Conservation (phyloP, 2,797 vertebrate genomes). For the Falco cherrug region DNA sequence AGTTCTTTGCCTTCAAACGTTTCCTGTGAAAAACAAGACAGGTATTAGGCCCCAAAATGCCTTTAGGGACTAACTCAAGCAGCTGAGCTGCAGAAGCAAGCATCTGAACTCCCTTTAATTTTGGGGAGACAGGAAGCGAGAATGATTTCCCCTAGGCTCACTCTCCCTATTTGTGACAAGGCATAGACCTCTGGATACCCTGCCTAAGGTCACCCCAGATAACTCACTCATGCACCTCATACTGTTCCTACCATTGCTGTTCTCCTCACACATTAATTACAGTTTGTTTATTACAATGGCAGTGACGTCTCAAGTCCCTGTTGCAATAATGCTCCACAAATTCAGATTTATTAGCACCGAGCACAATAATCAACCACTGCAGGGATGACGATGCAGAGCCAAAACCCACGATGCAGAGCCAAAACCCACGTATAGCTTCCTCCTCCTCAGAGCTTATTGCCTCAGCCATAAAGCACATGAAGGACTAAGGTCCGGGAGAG, state of each 20-base stretch:
- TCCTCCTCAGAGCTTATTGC: background rate
- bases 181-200: background rate
- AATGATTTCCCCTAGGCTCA: background rate
- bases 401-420: background rate
- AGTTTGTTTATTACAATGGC: background rate
- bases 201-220: background rate
- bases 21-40: conserved; percentile 76
- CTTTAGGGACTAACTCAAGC: background rate
- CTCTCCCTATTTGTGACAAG: background rate
- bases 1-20: conserved; percentile 93
- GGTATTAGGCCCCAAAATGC: background rate
- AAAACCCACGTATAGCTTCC: background rate
- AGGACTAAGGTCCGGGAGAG: background rate
- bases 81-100: background rate
- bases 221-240: background rate
- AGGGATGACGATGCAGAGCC: background rate
- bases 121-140: background rate
- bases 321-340: background rate
- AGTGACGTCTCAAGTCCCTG: background rate
- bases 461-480: background rate
- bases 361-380: background rate
- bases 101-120: background rate
- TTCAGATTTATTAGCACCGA: background rate
- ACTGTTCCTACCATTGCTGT: background rate
- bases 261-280: background rate